Evolutionary conservation across 2,113 vertebrate genomes (phyloP).

Genomic region (Syngnathus floridae): DNA sequence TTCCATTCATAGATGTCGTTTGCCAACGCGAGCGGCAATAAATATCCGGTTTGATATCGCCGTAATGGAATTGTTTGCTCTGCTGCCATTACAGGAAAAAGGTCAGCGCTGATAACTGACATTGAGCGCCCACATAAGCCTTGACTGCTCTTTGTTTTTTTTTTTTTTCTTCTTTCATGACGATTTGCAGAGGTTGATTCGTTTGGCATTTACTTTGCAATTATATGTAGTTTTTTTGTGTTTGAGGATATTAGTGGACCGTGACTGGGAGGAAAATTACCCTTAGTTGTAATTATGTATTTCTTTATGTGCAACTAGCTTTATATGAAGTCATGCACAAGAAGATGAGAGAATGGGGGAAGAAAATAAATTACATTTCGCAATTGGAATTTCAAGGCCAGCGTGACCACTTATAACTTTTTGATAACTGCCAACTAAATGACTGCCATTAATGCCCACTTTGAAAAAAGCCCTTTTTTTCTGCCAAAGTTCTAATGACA

Average conservation of each 20-base stretch:
- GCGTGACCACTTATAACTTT: background rate
- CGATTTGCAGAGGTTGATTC: conserved; percentile 28
- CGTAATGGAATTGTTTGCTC: conserved; percentile 55
- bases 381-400: conserved; percentile 5
- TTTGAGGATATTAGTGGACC: conserved; percentile 53
- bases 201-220: conserved; percentile 41
- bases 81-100: conserved; percentile 58
- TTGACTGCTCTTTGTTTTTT: conserved; percentile 15
- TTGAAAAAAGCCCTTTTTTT: background rate
- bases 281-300: conserved; percentile 49
- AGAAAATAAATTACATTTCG: conserved; percentile 29
- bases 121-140: conserved; percentile 41
- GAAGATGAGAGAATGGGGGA: background rate
- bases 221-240: conserved; percentile 14
- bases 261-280: conserved; percentile 38
- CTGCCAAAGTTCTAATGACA: too few species aligned
- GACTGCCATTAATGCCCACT: background rate
- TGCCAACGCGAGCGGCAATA: conserved; percentile 53
- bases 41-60: conserved; percentile 56
- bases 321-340: conserved; percentile 17
- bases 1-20: conserved; percentile 56
- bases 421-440: background rate
- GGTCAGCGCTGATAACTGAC: conserved; percentile 59
- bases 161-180: conserved; percentile 6
- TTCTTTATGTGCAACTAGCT: conserved; percentile 26